Evolutionary conservation across 2,797 vertebrate genomes (phyloP), one percentile per base, ranked within the genome.

Genomic region (Gallinago solitaria): DNA sequence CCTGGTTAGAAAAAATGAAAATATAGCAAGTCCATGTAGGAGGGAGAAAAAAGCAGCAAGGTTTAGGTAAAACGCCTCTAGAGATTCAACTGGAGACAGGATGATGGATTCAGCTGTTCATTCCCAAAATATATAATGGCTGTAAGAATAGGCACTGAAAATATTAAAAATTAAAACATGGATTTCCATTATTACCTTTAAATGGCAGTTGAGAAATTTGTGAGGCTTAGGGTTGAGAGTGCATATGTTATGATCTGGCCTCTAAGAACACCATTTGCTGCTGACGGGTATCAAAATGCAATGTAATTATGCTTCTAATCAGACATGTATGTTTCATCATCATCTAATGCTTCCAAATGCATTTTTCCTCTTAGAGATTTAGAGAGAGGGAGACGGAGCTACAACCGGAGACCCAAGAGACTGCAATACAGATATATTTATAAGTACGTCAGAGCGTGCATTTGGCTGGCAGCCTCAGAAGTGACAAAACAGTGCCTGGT

Each of bases 151-250:
- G 69, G 74, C 65, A 67, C 21, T 63, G 73, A 83, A 93, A 94
- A 83, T 67, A 95, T 89, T 95, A 91, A 74, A 95, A 95, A 96
- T 96, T 93, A 93, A 96, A 96, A 67, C 74, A 37, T 5, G 2
- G 51, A 76, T 95, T 94, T 94, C 76, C 19, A 1, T 96, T 93
- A 91, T 76, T 93, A 69, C 51, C 51, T 86, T 90, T 70, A 91
- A 96, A 92, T 83, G 74, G 51, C 67, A 83, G 39, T 18, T 88
- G 76, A 94, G 76, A 82, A 93, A 91, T 69, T 13, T 2, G 2
- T 73, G 69, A 83, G 69, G 37, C 86, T 82, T 76, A 54, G 77
- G 60, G 85, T 68, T 87, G 64, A 57, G 24, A 88, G 82, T 57
- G 61, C 61, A 7, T 5, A 1, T 32, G 41, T 75, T 91, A 28